Base-by-base conservation (phyloP, 2,113 vertebrate genomes). In the Nicator chloris region DNA sequence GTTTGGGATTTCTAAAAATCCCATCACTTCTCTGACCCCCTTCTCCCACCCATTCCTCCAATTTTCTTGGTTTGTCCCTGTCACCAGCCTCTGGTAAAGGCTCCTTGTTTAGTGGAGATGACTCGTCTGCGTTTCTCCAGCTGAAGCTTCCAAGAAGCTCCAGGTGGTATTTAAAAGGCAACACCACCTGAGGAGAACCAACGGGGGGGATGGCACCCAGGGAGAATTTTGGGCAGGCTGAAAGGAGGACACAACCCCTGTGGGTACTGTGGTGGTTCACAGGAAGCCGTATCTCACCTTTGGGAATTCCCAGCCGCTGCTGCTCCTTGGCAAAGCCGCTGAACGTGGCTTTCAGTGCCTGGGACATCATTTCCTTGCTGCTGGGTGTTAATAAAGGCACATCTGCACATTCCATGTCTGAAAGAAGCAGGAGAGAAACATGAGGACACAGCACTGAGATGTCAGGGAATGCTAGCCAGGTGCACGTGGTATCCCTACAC, bases 311-410 rank as follows among this genome's bases (percentile, higher is more conserved):
- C 90, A 99, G 98, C 40, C 99, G 97, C 90, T 99, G 99, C 76
- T 99, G 99, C 65, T 99, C 99, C 97, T 99, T 99, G 28, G 98
- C 98, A 50, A 99, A 99, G 90, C 99, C 99, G 4, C 99, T 99
- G 97, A 99, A 99, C 4, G 99, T 99, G 95, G 98, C 99, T 95
- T 99, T 99, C 96, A 99, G 66, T 4, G 99, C 99, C 97, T 99
- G 99, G 77, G 99, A 99, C 99, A 99, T 99, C 99, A 99, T 99
- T 96, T 99, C 99, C 97, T 99, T 99, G 97, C 99, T 99, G 96
- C 99, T 99, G 64, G 99, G 99, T 42, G 99, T 99, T 92, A 99
- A 96, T 40, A 99, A 97, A 23, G 99, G 99, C 61, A 99, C 99
- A 80, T 99, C 99, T 0, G 98, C 98, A 94, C 99, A 99, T 97